phyloP scores from a whole-genome alignment of 2,113 vertebrate species.

The Chaetura pelagica region DNA sequence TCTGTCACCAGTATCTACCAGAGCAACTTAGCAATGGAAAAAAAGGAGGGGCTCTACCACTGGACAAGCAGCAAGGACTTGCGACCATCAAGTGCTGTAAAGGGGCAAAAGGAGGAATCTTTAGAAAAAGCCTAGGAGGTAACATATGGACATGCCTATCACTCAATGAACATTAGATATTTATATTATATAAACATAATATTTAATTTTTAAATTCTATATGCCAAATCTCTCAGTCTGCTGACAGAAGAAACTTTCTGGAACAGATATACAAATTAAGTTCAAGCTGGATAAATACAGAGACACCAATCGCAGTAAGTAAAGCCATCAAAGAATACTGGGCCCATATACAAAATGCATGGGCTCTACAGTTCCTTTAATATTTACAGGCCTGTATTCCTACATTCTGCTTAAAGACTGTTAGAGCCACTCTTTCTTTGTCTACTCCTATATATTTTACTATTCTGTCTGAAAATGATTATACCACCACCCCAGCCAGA shows the following conservation, averaged over 20 bases:
- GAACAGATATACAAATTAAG: background rate
- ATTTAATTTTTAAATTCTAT: background rate
- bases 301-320: background rate
- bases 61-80: background rate
- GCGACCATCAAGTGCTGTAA: background rate
- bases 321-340: background rate
- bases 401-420: background rate
- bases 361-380: background rate
- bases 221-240: background rate
- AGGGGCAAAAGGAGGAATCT: background rate
- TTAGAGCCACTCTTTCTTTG: background rate
- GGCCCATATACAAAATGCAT: background rate
- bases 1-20: background rate
- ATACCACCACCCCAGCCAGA: slow-evolving; percentile 53
- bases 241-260: background rate
- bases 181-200: background rate
- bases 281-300: background rate
- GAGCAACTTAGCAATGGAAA: background rate
- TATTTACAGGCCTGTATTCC: background rate
- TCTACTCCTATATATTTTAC: slow-evolving; percentile 42
- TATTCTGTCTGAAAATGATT: slow-evolving; percentile 66
- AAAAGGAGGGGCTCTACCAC: background rate
- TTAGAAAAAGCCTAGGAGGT: slow-evolving; percentile 2
- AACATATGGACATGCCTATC: background rate
- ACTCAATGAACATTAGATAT: background rate